Base-by-base conservation (phyloP, 2,888 invertebrate species). In the Trichacis sp. region DNA sequence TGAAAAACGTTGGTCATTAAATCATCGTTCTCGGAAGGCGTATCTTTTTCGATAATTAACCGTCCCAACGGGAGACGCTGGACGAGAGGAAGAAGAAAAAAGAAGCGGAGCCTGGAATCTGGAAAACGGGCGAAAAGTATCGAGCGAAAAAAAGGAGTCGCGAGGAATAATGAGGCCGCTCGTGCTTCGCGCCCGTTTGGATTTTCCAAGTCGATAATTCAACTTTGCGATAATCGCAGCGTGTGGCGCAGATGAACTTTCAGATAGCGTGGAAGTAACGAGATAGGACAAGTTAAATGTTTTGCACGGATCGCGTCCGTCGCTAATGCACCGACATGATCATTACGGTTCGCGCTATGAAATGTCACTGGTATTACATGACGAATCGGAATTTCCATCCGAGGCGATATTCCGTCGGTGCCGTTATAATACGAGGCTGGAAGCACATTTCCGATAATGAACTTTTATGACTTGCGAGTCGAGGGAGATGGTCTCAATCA, bases 291-390 rank as follows among this genome's bases (percentile, higher is more conserved):
- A 60, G 49, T 53, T 53, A 54, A 46, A 59, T 54, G 55, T 68
- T 68, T 63, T 60, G 60, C 63, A 43, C 19, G 55, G 40, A 60
- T 54, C 54, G 54, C 60, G 65, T 65, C 62, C 62, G 66, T 55
- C 59, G 66, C 59, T 67, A 59, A 67, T 62, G 59, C 59, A 62
- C 51, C 62, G 59, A 67, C 66, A 62, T 55, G 61, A 67, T 62
- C 66, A 67, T 67, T 67, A 56, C 62, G 58, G 3, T 67, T 67
- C 59, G 49, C 12, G 19, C 18, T n/a, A 11, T 19, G 18, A 19
- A 43, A 18, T 19, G 43, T 43, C 43, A 19, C 19, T 43, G 17
- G 19, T 11, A 19, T 43, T 33, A 33, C 18, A 42, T 42, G 18
- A 42, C 42, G 42, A 42, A 33, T 33, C 33, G 11, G 2, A 33